phyloP scores from a whole-genome alignment of 2,888 invertebrate genomes.

The Hydrotaea diabolus region DNA sequence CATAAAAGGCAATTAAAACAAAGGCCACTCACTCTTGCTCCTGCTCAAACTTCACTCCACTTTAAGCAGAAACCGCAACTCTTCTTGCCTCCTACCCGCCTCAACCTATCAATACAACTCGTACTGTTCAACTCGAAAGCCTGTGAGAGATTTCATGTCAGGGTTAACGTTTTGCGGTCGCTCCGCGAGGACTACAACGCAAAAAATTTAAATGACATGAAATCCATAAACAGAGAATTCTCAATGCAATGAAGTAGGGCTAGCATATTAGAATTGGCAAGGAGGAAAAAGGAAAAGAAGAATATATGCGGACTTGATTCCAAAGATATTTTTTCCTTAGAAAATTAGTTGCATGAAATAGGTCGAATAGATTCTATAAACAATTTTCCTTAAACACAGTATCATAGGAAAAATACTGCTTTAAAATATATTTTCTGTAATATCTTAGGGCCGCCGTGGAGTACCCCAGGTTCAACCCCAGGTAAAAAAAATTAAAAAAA shows the following conservation, averaged over 20 bases:
- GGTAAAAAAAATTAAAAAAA: too few relatives aligned
- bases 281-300: not conserved
- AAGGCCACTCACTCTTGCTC: not conserved
- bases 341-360: not conserved
- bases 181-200: not conserved
- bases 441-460: too few relatives aligned
- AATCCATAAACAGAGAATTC: not conserved
- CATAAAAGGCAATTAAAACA: constrained; percentile 63
- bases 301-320: not conserved
- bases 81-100: not conserved
- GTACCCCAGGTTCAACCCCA: too few relatives aligned
- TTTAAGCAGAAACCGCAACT: not conserved
- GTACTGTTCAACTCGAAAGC: not conserved
- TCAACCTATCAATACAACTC: not conserved
- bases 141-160: not conserved
- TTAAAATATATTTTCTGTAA: too few relatives aligned
- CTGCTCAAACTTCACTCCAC: not conserved
- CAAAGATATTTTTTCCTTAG: not conserved
- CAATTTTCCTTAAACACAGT: too few relatives aligned
- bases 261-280: not conserved
- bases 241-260: not conserved
- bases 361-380: too few relatives aligned
- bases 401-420: too few relatives aligned
- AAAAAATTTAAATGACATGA: too few relatives aligned
- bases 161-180: constrained; percentile 5